Conservation (phyloP, 2,797 vertebrate genomes). For the Dromococcyx pavoninus region DNA sequence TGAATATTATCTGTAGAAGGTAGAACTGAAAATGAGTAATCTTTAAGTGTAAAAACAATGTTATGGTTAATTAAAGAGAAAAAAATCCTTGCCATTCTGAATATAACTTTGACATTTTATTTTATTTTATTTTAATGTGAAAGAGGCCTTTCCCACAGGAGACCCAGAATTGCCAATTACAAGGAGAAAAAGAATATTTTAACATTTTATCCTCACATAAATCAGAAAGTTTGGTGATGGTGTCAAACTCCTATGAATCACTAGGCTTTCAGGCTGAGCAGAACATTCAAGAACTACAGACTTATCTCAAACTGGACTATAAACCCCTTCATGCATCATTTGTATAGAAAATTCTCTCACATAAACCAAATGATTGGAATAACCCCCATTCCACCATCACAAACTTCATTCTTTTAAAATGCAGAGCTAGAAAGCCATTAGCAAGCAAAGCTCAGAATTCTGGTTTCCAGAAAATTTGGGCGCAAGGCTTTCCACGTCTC, state of each 20-base stretch:
- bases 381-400: neutral
- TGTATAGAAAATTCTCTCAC: neutral
- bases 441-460: neutral
- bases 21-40: neutral
- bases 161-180: neutral
- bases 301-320: neutral
- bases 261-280: neutral
- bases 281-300: neutral
- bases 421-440: neutral
- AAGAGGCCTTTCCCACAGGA: slow-evolving; percentile 2
- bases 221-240: neutral
- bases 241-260: slow-evolving; percentile 10
- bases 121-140: slow-evolving; percentile 18
- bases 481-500: neutral
- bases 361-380: neutral
- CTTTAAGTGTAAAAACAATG: slow-evolving; percentile 3
- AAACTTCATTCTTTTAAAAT: neutral
- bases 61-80: slow-evolving; percentile 23
- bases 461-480: neutral
- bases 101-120: neutral
- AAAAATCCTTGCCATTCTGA: neutral
- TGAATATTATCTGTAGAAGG: neutral
- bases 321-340: neutral
- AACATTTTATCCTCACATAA: slow-evolving; percentile 29
- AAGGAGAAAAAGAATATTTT: neutral